phyloP scores from a whole-genome alignment of 2,113 vertebrate genomes.

The Hippopotamus amphibius region DNA sequence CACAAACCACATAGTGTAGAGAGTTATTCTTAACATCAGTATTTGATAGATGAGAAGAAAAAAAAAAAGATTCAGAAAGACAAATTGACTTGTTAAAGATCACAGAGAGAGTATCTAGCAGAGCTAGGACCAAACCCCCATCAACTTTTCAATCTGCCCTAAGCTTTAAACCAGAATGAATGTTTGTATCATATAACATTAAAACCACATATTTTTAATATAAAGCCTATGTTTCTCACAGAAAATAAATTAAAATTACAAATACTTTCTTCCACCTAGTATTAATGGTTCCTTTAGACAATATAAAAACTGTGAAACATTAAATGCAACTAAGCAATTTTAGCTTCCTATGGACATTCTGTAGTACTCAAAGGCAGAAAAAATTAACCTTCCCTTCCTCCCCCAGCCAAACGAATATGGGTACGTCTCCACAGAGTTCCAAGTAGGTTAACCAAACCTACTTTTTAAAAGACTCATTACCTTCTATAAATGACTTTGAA shows the following conservation, averaged over 20 bases:
- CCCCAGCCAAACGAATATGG: background rate
- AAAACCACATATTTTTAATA: background rate
- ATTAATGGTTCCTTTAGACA: background rate
- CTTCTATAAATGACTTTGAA: background rate
- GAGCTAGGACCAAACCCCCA: background rate
- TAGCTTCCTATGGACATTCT: background rate
- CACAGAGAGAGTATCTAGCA: background rate
- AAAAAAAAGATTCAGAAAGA: background rate
- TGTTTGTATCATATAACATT: background rate
- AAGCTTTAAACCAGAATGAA: background rate
- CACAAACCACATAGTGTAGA: background rate
- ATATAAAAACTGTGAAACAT: background rate
- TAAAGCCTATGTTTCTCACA: background rate
- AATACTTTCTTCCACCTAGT: background rate
- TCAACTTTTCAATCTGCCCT: background rate
- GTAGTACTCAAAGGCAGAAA: background rate
- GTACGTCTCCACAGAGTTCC: background rate
- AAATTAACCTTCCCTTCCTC: background rate
- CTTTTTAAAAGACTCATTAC: background rate
- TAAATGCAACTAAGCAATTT: conserved; percentile 2
- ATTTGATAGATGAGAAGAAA: background rate
- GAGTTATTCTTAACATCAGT: background rate
- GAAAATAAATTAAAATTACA: conserved; percentile 40
- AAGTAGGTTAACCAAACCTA: background rate
- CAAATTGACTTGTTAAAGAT: background rate